Evolutionary conservation across 1,140 invertebrate species (phyloP).

Genomic region (Neodiprion virginianus): DNA sequence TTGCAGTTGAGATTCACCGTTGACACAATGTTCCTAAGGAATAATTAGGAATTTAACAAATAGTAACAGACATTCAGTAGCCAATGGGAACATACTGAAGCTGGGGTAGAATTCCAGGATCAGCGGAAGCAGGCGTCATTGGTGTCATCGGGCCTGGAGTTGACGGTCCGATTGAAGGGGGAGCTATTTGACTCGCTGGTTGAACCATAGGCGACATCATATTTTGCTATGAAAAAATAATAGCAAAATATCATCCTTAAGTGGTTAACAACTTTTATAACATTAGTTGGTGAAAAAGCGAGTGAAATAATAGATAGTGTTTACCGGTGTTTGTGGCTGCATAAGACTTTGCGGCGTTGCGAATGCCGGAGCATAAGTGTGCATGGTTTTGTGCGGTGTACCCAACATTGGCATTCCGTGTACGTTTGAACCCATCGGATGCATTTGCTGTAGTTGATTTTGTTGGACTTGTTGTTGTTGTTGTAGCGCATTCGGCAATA

Average conservation of each 20-base stretch:
- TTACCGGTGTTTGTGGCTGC: conserved; percentile 88
- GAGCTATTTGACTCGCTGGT: conserved; percentile 64
- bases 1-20: conserved; percentile 98
- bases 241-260: conserved; percentile 16
- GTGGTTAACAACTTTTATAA: background rate
- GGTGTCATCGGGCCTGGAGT: conserved; percentile 88
- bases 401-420: conserved; percentile 62
- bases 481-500: conserved; percentile 80
- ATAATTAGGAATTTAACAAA: conserved; percentile 40
- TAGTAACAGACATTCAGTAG: background rate
- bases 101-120: conserved; percentile 92
- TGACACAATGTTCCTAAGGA: conserved; percentile 92
- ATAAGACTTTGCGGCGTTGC: conserved; percentile 78
- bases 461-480: conserved; percentile 71
- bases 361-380: conserved; percentile 73
- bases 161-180: conserved; percentile 72
- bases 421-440: conserved; percentile 65
- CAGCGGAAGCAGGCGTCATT: conserved; percentile 92
- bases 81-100: conserved; percentile 77
- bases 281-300: too few relatives aligned
- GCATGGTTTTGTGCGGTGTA: conserved; percentile 73
- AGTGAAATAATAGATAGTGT: conserved; percentile 24
- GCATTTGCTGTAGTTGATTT: conserved; percentile 62
- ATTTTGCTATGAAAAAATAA: conserved; percentile 71
- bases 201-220: conserved; percentile 84